Percentiles rank a stretch among this genome's conserved stretches.
Conservation (phyloP, 2,113 vertebrate genomes). For the Motacilla tschutschensis region DNA sequence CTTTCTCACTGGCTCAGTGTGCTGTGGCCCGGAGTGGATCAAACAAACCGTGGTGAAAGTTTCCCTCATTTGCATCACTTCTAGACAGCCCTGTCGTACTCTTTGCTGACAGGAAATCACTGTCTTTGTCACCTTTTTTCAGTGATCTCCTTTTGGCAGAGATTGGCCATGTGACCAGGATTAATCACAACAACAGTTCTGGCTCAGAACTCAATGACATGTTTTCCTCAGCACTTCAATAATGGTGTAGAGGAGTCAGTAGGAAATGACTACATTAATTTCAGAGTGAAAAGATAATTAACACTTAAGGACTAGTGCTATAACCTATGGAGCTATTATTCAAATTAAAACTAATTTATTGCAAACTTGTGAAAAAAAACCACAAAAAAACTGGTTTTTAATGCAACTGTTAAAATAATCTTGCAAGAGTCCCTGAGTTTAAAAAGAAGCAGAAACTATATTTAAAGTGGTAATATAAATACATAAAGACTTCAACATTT, state of each 20-base stretch:
- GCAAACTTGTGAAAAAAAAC: constrained; percentile 56
- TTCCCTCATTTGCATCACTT: constrained; percentile 85
- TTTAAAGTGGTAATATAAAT: constrained; percentile 58
- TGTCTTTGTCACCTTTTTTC: constrained; percentile 87
- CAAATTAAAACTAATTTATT: constrained; percentile 74
- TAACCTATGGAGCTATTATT: constrained; percentile 76
- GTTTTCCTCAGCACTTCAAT: constrained; percentile 77
- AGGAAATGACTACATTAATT: constrained; percentile 80
- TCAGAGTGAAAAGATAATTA: constrained; percentile 80
- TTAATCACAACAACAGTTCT: constrained; percentile 81
- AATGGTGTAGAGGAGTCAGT: constrained; percentile 73
- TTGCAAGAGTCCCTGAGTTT: neutral
- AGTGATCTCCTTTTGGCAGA: constrained; percentile 82
- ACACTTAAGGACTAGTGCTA: constrained; percentile 72
- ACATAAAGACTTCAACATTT: constrained; percentile 64
- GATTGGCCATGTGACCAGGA: constrained; percentile 82
- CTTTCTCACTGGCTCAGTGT: constrained; percentile 48
- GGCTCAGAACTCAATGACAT: constrained; percentile 79
- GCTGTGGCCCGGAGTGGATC: constrained; percentile 76
- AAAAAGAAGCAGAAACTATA: constrained; percentile 33
- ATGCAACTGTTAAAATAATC: constrained; percentile 56
- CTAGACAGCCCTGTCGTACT: constrained; percentile 83
- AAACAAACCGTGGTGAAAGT: constrained; percentile 81
- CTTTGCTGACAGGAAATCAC: constrained; percentile 86
- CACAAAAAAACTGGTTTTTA: neutral